Evolutionary conservation across 2,113 vertebrate species (phyloP), one percentile per base, ranked within the genome.

Genomic region (Alces alces): DNA sequence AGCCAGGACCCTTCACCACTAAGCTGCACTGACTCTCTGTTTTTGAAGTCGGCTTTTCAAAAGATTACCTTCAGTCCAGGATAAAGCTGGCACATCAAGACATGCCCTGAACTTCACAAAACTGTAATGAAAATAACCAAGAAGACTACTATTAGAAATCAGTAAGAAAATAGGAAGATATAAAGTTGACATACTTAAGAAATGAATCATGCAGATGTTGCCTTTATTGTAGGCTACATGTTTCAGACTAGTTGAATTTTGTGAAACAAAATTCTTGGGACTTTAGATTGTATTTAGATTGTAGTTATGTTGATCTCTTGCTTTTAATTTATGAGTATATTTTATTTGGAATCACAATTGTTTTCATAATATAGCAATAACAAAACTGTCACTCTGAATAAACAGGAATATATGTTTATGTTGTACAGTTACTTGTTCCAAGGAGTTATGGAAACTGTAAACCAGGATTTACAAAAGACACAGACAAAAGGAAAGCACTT

Each of bases 401-500:
- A 99, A 99, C 98, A 99, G 98, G 98, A 99, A 98, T 98, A 73
- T 85, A 95, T 98, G 98, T 98, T 99, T 98, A 98, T 96, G 89
- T 79, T 92, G 13, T 91, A 97, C 47, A 97, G 94, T 93, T 86
- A 98, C 95, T 96, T 97, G 98, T 95, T 98, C 93, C 97, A 98
- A 97, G 90, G 97, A 97, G 93, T 97, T 98, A 95, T 98, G 93
- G 96, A 98, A 98, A 98, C 36, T 86, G 57, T 96, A 98, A 98
- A 97, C 86, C 47, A 97, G 36, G 76, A 76, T 98, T 98, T 97
- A 97, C 85, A 96, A 58, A 97, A 97, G 86, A 25, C 94, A 95
- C 95, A 98, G 96, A 91, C n/a, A 98, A 97, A 92, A 98, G 96
- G 98, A 98, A 99, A 98, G 84, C 54, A 84, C 66, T 91, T 57